Conservation (phyloP, 1,140 invertebrate genomes). For the Oryctes rhinoceros region DNA sequence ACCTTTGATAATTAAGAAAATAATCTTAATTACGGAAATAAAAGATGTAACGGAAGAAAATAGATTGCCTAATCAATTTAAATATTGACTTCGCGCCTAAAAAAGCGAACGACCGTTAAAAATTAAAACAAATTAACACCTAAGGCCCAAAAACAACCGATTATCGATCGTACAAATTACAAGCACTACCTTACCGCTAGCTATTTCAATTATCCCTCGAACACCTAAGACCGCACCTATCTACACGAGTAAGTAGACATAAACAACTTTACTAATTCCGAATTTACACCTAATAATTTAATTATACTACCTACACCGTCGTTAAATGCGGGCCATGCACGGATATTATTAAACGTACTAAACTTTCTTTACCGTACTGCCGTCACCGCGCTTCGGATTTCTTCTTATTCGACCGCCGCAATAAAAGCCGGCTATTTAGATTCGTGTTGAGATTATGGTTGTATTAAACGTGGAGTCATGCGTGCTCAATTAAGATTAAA, state of each 20-base stretch:
- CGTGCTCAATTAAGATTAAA: constrained; percentile 7
- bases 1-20: too few species aligned
- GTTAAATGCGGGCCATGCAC: not conserved
- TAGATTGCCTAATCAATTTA: not conserved
- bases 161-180: not conserved
- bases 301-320: constrained; percentile 18
- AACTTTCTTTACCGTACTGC: not conserved
- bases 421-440: constrained; percentile 2
- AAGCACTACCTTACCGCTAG: not conserved
- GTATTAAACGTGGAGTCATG: not conserved
- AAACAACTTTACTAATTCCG: not conserved
- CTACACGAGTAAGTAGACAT: not conserved
- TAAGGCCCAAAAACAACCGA: not conserved
- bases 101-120: not conserved
- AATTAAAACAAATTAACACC: constrained; percentile 2
- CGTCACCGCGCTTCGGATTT: not conserved
- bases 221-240: not conserved
- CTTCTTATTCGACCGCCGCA: not conserved
- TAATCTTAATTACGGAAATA: too few species aligned
- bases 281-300: constrained; percentile 23
- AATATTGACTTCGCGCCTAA: not conserved
- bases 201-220: not conserved
- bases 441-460: not conserved
- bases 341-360: too few species aligned
- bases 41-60: too few species aligned